phyloP scores from a whole-genome alignment of 2,113 vertebrate genomes.

The Henicopernis longicauda region DNA sequence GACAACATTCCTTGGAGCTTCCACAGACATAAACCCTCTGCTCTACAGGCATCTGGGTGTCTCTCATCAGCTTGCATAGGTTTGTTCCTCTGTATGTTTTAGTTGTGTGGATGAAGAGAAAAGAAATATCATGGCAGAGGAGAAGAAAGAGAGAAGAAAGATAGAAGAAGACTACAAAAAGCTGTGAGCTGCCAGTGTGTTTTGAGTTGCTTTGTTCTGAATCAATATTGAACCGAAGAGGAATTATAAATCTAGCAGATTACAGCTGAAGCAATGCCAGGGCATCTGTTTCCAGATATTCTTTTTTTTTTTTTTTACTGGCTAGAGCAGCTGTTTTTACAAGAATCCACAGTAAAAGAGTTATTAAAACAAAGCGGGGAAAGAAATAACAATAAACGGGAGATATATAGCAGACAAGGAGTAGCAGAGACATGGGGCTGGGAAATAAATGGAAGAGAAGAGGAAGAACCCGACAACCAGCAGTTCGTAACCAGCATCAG shows the following conservation, averaged over 20 bases:
- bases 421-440: background rate
- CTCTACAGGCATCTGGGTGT: background rate
- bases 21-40: background rate
- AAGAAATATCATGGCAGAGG: background rate
- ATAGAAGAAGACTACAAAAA: background rate
- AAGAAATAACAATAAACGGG: conserved; percentile 44
- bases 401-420: conserved; percentile 52
- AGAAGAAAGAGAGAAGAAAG: conserved; percentile 1
- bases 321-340: conserved; percentile 68
- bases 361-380: conserved; percentile 65
- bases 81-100: background rate
- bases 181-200: background rate
- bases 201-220: conserved; percentile 62
- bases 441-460: conserved; percentile 24
- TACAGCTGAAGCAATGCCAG: conserved; percentile 51
- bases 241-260: conserved; percentile 65
- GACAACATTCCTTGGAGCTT: background rate
- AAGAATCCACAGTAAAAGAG: conserved; percentile 66
- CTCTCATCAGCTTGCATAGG: background rate
- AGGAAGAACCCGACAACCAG: conserved; percentile 7
- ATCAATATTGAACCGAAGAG: conserved; percentile 57
- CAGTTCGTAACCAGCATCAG: conserved; percentile 28
- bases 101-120: background rate
- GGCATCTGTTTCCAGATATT: conserved; percentile 61
- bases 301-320: conserved; percentile 25